Conservation (phyloP, 2,888 invertebrate genomes). For the Boloria euphrosyne region DNA sequence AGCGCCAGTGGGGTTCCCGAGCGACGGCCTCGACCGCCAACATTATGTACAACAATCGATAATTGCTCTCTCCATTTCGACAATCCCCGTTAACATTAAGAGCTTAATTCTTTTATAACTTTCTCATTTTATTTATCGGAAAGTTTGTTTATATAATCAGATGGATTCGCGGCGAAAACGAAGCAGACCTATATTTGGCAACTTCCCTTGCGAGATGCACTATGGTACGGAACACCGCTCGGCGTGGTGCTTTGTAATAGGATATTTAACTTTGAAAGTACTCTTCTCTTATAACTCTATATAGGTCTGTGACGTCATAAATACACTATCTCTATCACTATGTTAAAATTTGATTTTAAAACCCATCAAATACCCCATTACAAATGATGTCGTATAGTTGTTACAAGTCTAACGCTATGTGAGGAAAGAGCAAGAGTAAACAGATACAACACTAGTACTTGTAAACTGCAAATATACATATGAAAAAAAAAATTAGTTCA, state of each 20-base stretch:
- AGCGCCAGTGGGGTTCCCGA: slow-evolving; percentile 63
- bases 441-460: slow-evolving; percentile 7
- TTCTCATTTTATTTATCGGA: not conserved
- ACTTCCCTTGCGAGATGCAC: not conserved
- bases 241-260: not conserved
- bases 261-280: not conserved
- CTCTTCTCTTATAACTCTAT: not conserved
- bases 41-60: slow-evolving; percentile 64
- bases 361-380: slow-evolving; percentile 4
- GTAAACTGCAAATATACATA: not conserved
- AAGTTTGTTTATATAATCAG: slow-evolving; percentile 1
- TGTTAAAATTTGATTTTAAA: slow-evolving; percentile 3
- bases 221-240: no score
- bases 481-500: not conserved
- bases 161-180: not conserved
- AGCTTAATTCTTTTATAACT: not conserved
- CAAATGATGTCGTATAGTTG: not conserved
- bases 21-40: slow-evolving; percentile 25
- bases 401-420: not conserved
- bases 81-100: slow-evolving; percentile 9
- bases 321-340: not conserved
- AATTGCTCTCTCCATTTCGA: slow-evolving; percentile 52
- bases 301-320: not conserved
- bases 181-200: slow-evolving; percentile 3
- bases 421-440: not conserved